Base-by-base conservation (phyloP, 2,797 vertebrate genomes). In the Gobio occitaniae region DNA sequence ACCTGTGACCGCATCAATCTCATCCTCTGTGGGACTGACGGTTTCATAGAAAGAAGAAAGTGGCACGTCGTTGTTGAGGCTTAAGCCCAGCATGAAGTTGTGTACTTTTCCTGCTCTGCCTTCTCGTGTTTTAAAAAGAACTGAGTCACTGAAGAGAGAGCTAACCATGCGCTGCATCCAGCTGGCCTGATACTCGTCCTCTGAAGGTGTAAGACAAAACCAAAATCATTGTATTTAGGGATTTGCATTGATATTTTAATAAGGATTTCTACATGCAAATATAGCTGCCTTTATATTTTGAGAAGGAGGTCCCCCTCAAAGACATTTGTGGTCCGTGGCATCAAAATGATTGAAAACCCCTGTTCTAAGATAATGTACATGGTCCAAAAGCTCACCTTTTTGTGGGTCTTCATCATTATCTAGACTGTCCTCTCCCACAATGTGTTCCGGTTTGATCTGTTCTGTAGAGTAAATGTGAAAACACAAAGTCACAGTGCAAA, bases 11-110 rank as follows among this genome's bases (percentile, higher is more conserved):
- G 97, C 97, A 0, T 97, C 94, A 83, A 93, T 93, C 79, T 99
- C 98, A 0, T 96, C 87, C 50, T 98, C 97, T 0, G 96, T 89
- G 2, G 92, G 92, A 1, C 80, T 90, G 0, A 80, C 19, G 1
- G 96, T 29, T 6, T 95, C 94, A 13, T 86, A 85, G 77, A 95
- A 82, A 0, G 97, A 96, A 25, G 97, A 97, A 71, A 96, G 93
- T 0, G 97, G 97, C 5, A 97, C 94, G 79, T 92, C 95, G 17
- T 95, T 96, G 89, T 98, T 99, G 90, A 99, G 95, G 93, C 98
- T 98, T 86, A 99, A 91, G 47, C 98, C 98, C 94, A 99, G 84
- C 98, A 99, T 99, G 94, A 99, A 99, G 92, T 99, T 99, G 92
- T 99, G 97, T 76, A 99, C 98, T 93, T 99, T 99, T 25, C 98